Conservation (phyloP, 1,140 invertebrate species). For the Pachypeltis micranthus region DNA sequence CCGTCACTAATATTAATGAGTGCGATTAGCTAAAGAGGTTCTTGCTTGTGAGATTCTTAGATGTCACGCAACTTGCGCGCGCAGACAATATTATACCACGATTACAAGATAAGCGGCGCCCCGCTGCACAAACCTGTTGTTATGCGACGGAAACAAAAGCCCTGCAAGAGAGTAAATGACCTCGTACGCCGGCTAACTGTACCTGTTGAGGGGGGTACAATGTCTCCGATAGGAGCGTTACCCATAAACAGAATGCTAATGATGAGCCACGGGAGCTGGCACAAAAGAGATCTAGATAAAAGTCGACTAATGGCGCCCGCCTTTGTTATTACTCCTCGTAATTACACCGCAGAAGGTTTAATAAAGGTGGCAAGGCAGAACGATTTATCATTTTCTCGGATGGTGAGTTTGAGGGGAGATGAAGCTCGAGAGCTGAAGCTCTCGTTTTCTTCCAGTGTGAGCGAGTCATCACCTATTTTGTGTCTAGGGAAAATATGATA, state of each 20-base stretch:
- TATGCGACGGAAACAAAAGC: neutral
- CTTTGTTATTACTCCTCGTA: constrained; percentile 4
- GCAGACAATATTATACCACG: no score
- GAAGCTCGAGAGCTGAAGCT: no score
- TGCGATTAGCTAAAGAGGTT: no score
- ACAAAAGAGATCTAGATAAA: constrained; percentile 16
- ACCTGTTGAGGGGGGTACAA: neutral
- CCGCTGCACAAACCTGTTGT: neutral
- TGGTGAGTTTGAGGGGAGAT: no score
- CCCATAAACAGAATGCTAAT: constrained; percentile 16
- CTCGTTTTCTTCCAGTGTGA: no score
- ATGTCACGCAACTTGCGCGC: no score
- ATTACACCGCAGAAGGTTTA: constrained; percentile 13
- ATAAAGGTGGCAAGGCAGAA: constrained; percentile 5
- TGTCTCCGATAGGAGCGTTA: constrained; percentile 10
- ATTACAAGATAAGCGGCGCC: neutral
- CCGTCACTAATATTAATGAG: no score
- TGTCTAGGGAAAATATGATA: no score
- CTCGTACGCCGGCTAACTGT: constrained; percentile 6
- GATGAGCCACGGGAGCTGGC: constrained; percentile 5
- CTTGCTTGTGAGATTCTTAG: no score
- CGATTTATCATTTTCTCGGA: neutral
- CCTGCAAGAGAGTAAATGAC: neutral
- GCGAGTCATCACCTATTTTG: no score
- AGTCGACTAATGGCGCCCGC: constrained; percentile 6